phyloP scores from a whole-genome alignment of 2,888 invertebrate genomes.

The Caenorhabditis doughertyi region DNA sequence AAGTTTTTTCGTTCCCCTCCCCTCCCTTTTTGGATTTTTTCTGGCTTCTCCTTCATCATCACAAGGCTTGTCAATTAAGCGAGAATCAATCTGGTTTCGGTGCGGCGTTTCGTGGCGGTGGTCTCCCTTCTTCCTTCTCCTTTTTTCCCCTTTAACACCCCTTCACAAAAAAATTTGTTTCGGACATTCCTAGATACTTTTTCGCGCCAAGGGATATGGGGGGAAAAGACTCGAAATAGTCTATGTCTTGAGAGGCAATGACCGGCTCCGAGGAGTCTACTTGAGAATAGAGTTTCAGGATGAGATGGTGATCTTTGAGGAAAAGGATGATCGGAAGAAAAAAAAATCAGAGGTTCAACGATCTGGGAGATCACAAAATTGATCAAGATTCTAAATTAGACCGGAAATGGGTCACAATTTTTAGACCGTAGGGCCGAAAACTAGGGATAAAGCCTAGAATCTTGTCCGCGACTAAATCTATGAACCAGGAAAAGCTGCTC shows the following conservation, averaged over 20 bases:
- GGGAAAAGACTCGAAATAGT: conserved; percentile 29
- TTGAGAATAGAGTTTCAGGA: conserved; percentile 31
- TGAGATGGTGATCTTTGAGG: conserved; percentile 30
- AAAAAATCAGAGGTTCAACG: conserved; percentile 1
- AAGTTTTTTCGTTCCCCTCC: conserved; percentile 11
- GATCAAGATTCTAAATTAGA: not conserved
- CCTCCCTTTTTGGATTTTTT: too few relatives aligned
- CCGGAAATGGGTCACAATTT: not conserved
- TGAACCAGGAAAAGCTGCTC: too few relatives aligned
- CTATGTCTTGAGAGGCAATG: conserved; percentile 16
- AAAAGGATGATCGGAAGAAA: too few relatives aligned
- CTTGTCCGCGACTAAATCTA: too few relatives aligned
- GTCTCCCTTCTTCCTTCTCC: not conserved
- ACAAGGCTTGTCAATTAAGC: conserved; percentile 61
- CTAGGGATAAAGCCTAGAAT: too few relatives aligned
- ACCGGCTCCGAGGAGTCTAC: conserved; percentile 55
- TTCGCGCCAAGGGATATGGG: conserved; percentile 25
- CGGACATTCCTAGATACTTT: conserved; percentile 61
- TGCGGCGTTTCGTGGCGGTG: conserved; percentile 9
- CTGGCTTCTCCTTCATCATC: conserved; percentile 36
- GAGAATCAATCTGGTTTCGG: conserved; percentile 61
- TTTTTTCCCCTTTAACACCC: not conserved
- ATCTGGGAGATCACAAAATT: conserved; percentile 3
- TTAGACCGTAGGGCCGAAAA: too few relatives aligned
- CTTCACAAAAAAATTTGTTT: conserved; percentile 30